phyloP scores from a whole-genome alignment of 2,797 vertebrate genomes.

The Tragopan temminckii region DNA sequence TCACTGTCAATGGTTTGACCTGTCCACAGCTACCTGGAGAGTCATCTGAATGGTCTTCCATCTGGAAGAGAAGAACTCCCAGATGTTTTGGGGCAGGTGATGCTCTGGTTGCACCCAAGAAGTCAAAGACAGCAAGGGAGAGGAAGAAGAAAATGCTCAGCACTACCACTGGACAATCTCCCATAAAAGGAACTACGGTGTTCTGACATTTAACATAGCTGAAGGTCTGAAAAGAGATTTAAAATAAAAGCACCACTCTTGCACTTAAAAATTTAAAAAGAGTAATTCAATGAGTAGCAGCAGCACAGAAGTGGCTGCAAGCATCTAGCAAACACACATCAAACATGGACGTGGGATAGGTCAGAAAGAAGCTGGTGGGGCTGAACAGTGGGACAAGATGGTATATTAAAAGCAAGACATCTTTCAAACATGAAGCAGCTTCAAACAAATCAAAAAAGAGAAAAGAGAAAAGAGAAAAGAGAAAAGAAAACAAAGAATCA shows the following conservation, averaged over 20 bases:
- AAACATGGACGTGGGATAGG: background rate
- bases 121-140: background rate
- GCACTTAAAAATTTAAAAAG: background rate
- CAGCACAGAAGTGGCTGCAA: background rate
- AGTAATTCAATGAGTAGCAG: background rate
- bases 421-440: background rate
- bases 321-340: background rate
- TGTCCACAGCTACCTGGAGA: background rate
- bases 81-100: background rate
- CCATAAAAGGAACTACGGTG: background rate
- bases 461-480: background rate
- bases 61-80: background rate
- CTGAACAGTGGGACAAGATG: background rate
- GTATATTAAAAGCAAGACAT: background rate
- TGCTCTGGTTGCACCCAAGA: background rate
- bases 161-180: background rate
- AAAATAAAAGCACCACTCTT: background rate
- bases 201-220: accelerated
- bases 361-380: background rate
- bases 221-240: background rate
- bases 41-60: background rate
- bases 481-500: background rate
- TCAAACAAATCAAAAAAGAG: background rate
- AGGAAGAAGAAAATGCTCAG: background rate
- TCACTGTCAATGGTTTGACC: background rate